Percentiles rank a stretch among this genome's conserved stretches.
phyloP scores from a whole-genome alignment of 2,113 vertebrate genomes.

The Ginglymostoma cirratum region DNA sequence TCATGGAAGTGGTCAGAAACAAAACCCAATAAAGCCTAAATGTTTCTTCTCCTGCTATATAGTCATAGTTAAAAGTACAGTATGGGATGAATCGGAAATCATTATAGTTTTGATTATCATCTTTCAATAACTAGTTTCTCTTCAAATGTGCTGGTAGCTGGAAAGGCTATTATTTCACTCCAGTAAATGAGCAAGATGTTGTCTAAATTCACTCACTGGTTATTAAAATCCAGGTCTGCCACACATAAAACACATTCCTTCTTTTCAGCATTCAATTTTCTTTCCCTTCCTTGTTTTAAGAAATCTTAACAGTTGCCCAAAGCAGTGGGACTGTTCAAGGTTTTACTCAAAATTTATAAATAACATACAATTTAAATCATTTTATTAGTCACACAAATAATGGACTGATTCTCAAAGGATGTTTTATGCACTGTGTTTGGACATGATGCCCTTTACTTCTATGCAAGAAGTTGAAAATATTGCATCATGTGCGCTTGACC shows the following conservation, averaged over 20 bases:
- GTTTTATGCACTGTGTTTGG: no score
- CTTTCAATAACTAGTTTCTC: no score
- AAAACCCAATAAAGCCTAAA: background rate
- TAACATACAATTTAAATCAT: no score
- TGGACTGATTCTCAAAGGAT: no score
- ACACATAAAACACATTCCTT: background rate
- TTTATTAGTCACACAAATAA: no score
- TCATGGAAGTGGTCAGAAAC: background rate
- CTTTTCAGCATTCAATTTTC: background rate
- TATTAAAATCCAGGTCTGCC: background rate
- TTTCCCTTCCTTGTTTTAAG: background rate
- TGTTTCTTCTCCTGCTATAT: background rate
- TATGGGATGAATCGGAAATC: background rate
- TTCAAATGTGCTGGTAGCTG: background rate
- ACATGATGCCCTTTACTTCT: no score
- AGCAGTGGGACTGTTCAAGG: no score
- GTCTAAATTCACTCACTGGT: background rate
- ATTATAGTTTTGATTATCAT: background rate
- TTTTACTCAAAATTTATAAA: no score
- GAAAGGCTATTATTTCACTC: background rate
- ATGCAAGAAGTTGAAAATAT: no score
- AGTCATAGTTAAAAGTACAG: background rate
- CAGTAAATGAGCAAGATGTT: background rate
- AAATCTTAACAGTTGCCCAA: no score
- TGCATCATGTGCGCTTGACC: no score